Evolutionary conservation across 2,797 vertebrate species (phyloP).

Genomic region (Onychomys torridus): DNA sequence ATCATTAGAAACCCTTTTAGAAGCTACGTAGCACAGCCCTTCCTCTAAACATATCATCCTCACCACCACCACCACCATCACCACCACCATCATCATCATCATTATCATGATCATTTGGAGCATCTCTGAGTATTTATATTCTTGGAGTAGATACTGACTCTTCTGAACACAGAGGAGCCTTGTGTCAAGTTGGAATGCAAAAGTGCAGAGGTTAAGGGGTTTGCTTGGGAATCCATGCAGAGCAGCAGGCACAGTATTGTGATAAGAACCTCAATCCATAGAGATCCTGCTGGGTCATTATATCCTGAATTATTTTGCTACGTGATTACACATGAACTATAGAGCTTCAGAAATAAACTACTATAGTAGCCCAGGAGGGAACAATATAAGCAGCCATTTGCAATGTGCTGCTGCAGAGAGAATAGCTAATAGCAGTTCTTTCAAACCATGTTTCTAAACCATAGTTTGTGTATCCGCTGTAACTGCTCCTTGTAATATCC

Average conservation of each 20-base stretch:
- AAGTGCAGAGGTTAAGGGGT: constrained; percentile 1
- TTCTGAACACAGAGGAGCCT: neutral
- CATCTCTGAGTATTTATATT: neutral
- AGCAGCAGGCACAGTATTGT: constrained; percentile 3
- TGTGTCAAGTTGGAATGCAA: constrained; percentile 6
- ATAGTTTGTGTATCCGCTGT: constrained; percentile 41
- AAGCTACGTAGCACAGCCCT: neutral
- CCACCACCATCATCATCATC: rapidly evolving
- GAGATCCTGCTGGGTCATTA: constrained; percentile 70
- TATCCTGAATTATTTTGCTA: constrained; percentile 77
- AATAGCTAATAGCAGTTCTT: constrained; percentile 70
- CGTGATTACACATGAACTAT: constrained; percentile 74
- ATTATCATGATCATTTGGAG: neutral
- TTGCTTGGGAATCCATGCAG: neutral
- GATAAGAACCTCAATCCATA: constrained; percentile 54
- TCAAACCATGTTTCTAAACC: constrained; percentile 62
- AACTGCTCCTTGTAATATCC: constrained; percentile 59
- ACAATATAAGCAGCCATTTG: constrained; percentile 76
- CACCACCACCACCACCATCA: too few species aligned
- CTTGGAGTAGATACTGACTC: neutral
- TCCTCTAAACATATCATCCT: neutral
- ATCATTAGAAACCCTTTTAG: neutral
- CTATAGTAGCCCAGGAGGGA: constrained; percentile 59
- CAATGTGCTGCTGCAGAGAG: constrained; percentile 66
- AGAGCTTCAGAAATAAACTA: constrained; percentile 77